Conservation (phyloP, 2,113 vertebrate species). For the Phrynosoma blainvillii region DNA sequence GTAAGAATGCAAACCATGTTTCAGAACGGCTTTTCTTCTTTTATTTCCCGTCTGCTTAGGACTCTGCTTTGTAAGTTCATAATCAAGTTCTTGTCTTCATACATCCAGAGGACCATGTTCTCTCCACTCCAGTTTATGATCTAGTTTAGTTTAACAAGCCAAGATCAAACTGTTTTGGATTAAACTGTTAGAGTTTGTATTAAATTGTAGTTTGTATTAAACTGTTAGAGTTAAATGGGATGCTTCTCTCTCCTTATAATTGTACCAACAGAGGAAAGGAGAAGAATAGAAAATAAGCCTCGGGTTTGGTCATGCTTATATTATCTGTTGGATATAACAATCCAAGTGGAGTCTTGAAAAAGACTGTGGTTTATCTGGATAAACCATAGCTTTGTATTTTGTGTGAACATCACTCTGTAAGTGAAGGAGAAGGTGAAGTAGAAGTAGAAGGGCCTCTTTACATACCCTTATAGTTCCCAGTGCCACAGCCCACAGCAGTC, state of each 20-base stretch:
- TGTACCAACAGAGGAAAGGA: not conserved
- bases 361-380: not conserved
- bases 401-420: not conserved
- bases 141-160: not conserved
- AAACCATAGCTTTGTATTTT: not conserved
- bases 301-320: too few species aligned
- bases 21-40: too few species aligned
- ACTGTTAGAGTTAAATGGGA: too few species aligned
- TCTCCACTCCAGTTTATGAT: too few species aligned
- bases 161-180: not conserved
- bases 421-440: not conserved
- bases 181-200: too few species aligned
- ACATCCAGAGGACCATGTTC: too few species aligned
- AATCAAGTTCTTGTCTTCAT: too few species aligned
- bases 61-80: too few species aligned
- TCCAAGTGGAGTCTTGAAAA: not conserved
- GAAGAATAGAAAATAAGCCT: not conserved
- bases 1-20: too few species aligned
- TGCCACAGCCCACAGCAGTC: not conserved
- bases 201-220: too few species aligned
- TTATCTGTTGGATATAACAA: too few species aligned
- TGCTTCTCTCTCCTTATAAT: not conserved
- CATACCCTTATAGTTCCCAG: not conserved
- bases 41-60: too few species aligned
- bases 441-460: not conserved